A percentile compares a stretch with the other conserved stretches of the same genome.
Conservation (phyloP, 2,113 vertebrate species). For the Parotia lawesii region DNA sequence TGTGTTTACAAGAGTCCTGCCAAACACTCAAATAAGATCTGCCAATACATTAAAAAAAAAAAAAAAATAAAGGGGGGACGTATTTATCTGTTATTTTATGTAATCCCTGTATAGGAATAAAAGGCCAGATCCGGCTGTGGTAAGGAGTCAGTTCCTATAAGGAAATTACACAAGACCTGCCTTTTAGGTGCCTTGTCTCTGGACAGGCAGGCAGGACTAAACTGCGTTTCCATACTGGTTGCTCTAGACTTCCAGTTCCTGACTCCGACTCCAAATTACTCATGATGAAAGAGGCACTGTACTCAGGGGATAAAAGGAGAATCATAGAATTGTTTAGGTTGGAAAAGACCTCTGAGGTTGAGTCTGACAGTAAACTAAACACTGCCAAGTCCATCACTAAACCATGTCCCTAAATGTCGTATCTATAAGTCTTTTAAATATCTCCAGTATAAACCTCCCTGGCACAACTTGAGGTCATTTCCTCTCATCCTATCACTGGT, state of each 20-base stretch:
- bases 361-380: neutral
- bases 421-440: neutral
- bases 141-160: neutral
- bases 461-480: neutral
- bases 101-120: neutral
- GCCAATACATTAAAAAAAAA: neutral
- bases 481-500: neutral
- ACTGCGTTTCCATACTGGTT: neutral
- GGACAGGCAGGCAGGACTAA: neutral
- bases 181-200: neutral
- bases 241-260: neutral
- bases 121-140: neutral
- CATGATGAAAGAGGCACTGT: fast-evolving
- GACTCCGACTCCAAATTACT: neutral
- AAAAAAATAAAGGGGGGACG: fast-evolving
- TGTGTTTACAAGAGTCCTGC: neutral
- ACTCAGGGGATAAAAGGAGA: neutral
- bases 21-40: neutral
- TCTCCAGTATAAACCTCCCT: neutral
- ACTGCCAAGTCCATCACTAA: neutral
- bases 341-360: neutral
- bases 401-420: too few relatives aligned
- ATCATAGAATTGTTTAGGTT: neutral
- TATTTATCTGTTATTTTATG: neutral
- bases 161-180: neutral